These are phyloP conservation scores for Phalera bucephala DNA, from an alignment of 2,888 invertebrate species.

Conservation along the genomic window DNA sequence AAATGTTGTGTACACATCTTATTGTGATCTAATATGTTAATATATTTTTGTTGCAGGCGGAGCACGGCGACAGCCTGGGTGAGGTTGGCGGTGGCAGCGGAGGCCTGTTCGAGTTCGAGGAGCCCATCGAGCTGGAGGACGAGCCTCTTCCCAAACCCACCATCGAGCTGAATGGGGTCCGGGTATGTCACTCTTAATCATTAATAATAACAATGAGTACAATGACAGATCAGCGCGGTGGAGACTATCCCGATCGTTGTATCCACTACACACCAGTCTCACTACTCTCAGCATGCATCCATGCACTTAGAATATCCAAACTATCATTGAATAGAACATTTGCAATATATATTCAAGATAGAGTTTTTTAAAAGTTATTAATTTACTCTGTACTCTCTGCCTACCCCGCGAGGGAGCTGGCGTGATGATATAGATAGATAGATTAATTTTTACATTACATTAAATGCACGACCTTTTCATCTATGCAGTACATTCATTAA, in stretches of 20 bases:
- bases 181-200: slow-evolving; percentile 49
- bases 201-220: background rate
- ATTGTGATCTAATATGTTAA: background rate
- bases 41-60: slow-evolving; percentile 30
- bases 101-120: slow-evolving; percentile 66
- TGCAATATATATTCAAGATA: too few species aligned
- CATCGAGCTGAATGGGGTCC: slow-evolving; percentile 78
- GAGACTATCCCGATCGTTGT: too few species aligned
- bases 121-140: slow-evolving; percentile 50
- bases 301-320: background rate
- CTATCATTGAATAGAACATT: background rate
- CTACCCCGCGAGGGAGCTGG: too few species aligned
- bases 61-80: slow-evolving; percentile 29
- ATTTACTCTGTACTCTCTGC: too few species aligned
- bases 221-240: too few species aligned
- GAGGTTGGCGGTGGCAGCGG: slow-evolving; percentile 47
- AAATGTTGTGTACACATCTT: background rate
- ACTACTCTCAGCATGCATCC: background rate
- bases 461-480: too few species aligned
- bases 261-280: background rate
- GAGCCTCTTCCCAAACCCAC: slow-evolving; percentile 60
- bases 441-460: too few species aligned
- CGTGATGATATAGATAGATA: too few species aligned
- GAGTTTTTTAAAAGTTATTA: too few species aligned
- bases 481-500: too few species aligned